Percentiles rank a stretch among this genome's conserved stretches.
Conservation (phyloP, 2,888 invertebrate genomes). For the Callimorpha dominula region DNA sequence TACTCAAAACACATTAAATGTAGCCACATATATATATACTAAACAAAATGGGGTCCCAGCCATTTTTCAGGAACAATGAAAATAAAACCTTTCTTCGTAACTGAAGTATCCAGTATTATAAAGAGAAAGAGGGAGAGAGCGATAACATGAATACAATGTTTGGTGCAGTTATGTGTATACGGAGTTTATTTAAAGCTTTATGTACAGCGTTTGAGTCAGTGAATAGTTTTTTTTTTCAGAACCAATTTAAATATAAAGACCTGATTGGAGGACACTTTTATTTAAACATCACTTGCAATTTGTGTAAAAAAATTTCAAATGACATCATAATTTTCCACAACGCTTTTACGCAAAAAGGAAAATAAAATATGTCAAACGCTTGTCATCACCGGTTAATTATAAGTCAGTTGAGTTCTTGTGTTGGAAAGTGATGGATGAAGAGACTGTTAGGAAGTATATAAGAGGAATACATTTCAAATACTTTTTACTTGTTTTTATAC, state of each 20-base stretch:
- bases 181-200: background rate
- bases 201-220: background rate
- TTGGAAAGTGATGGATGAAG: conserved; percentile 6
- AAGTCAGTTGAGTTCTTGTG: background rate
- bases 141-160: background rate
- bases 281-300: conserved; percentile 15
- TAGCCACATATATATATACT: background rate
- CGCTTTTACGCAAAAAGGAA: background rate
- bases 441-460: background rate
- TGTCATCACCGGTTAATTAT: conserved; percentile 12
- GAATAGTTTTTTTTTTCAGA: conserved; percentile 26
- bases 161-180: background rate
- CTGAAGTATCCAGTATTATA: conserved; percentile 12
- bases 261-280: conserved; percentile 11
- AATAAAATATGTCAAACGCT: conserved; percentile 15
- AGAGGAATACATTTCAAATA: background rate
- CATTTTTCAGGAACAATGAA: conserved; percentile 22
- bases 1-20: background rate
- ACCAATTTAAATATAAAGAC: background rate
- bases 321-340: conserved; percentile 2
- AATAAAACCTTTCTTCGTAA: conserved; percentile 14
- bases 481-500: too few relatives aligned
- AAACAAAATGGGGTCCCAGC: background rate
- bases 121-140: conserved; percentile 2
- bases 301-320: background rate